Conservation (phyloP, 2,888 invertebrate species). For the Ischnura elegans region DNA sequence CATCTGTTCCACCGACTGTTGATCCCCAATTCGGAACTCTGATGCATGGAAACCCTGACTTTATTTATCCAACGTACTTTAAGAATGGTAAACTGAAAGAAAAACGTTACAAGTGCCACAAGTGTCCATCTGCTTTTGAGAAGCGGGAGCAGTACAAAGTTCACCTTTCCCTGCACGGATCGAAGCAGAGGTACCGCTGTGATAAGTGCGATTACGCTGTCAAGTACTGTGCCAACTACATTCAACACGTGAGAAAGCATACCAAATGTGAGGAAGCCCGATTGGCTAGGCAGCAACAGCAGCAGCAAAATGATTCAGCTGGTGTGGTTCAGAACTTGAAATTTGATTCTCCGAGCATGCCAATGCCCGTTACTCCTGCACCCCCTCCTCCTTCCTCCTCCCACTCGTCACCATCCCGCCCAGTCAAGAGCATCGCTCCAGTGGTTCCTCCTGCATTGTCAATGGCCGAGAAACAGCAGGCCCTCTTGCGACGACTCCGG, state of each 20-base stretch:
- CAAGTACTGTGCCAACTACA: constrained; percentile 90
- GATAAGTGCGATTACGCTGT: constrained; percentile 93
- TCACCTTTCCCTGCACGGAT: constrained; percentile 90
- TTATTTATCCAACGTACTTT: constrained; percentile 86
- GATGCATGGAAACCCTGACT: constrained; percentile 88
- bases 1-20: constrained; percentile 78
- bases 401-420: constrained; percentile 67
- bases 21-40: constrained; percentile 85
- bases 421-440: constrained; percentile 77
- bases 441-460: constrained; percentile 76
- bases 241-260: constrained; percentile 90
- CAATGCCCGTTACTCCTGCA: constrained; percentile 78
- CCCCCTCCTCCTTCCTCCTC: constrained; percentile 75
- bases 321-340: constrained; percentile 69
- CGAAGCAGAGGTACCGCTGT: constrained; percentile 90
- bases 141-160: constrained; percentile 91
- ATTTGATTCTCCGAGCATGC: constrained; percentile 75
- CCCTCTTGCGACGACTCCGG: constrained; percentile 81
- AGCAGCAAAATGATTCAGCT: constrained; percentile 74
- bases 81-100: constrained; percentile 88
- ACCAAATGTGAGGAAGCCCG: constrained; percentile 85
- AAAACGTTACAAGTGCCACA: constrained; percentile 89
- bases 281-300: constrained; percentile 79
- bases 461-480: constrained; percentile 83
- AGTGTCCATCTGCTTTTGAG: constrained; percentile 93